Percentiles rank a stretch among this genome's conserved stretches.
phyloP scores from a whole-genome alignment of 2,888 invertebrate species.

The Drosophila mayaguana region DNA sequence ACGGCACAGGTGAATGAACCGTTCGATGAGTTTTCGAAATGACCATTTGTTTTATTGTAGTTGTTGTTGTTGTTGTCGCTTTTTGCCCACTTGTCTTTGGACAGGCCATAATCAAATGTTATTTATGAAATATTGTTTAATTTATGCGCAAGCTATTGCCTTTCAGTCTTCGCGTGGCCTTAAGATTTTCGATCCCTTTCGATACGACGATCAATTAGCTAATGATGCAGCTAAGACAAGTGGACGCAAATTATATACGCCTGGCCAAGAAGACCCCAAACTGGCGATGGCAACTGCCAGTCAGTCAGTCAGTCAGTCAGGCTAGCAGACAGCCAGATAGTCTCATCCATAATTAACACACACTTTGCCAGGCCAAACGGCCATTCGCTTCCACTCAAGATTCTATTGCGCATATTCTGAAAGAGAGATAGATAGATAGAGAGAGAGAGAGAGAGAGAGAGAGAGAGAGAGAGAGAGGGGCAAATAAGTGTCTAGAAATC shows the following conservation, averaged over 20 bases:
- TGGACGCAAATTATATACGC: slow-evolving; percentile 27
- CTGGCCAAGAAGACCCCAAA: slow-evolving; percentile 26
- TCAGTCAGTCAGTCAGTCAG: background rate
- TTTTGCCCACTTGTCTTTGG: slow-evolving; percentile 46
- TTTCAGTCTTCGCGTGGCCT: background rate
- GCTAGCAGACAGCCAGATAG: background rate
- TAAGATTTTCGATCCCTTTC: slow-evolving; percentile 10
- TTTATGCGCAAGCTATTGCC: slow-evolving; percentile 54
- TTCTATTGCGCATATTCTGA: slow-evolving; percentile 33
- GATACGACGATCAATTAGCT: slow-evolving; percentile 59
- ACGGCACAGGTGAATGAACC: slow-evolving; percentile 69
- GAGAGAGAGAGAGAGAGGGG: slow-evolving; percentile 9
- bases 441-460: slow-evolving; percentile 7
- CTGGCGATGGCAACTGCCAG: slow-evolving; percentile 16
- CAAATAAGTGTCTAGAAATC: slow-evolving; percentile 14
- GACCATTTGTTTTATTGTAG: slow-evolving; percentile 50
- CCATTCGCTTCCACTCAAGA: slow-evolving; percentile 13
- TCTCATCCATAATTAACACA: slow-evolving; percentile 40
- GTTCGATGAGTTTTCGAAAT: slow-evolving; percentile 69
- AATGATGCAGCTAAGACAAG: slow-evolving; percentile 57
- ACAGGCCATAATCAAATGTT: slow-evolving; percentile 61
- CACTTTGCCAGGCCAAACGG: slow-evolving; percentile 29
- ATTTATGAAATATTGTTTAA: slow-evolving; percentile 69
- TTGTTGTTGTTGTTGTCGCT: slow-evolving; percentile 13
- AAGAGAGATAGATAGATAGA: slow-evolving; percentile 5